A percentile compares a stretch with the other conserved stretches of the same genome.
Evolutionary conservation across 2,888 invertebrate species (phyloP).

Genomic region (Syritta pipiens): DNA sequence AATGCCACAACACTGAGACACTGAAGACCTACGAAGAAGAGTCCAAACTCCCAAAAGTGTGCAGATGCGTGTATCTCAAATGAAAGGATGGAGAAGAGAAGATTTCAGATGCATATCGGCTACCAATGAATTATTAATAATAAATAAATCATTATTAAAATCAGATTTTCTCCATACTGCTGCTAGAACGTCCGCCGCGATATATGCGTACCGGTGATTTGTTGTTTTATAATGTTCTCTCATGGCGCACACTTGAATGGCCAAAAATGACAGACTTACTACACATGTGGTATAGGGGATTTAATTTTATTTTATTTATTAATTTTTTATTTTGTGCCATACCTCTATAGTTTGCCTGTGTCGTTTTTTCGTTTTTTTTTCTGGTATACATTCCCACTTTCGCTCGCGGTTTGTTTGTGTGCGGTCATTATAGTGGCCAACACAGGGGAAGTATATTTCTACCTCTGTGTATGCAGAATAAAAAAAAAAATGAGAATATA

Average conservation of each 20-base stretch:
- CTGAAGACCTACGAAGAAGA: constrained; percentile 8
- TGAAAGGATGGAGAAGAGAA: constrained; percentile 11
- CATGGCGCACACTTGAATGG: constrained; percentile 71
- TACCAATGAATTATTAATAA: constrained; percentile 78
- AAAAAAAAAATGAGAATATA: constrained; percentile 11
- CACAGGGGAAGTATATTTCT: constrained; percentile 28
- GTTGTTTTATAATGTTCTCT: constrained; percentile 78
- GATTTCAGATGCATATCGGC: constrained; percentile 66
- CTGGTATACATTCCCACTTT: constrained; percentile 46
- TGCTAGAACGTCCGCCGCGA: constrained; percentile 4
- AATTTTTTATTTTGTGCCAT: constrained; percentile 21
- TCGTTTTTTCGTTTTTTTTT: constrained; percentile 2
- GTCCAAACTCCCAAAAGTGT: constrained; percentile 26
- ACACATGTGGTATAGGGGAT: constrained; percentile 59
- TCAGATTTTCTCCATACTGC: constrained; percentile 73
- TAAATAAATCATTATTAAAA: constrained; percentile 79
- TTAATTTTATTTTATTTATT: constrained; percentile 44
- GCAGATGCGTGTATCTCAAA: constrained; percentile 48
- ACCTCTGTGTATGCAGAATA: constrained; percentile 14
- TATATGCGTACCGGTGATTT: constrained; percentile 72
- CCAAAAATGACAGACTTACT: constrained; percentile 64
- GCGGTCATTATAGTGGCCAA: constrained; percentile 35
- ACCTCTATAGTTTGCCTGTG: constrained; percentile 18
- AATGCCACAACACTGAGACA: too few relatives aligned
- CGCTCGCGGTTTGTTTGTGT: constrained; percentile 42